These are phyloP conservation scores for Manacus vitellinus DNA, from an alignment of 2,113 vertebrate genomes.

Conservation along the genomic window DNA sequence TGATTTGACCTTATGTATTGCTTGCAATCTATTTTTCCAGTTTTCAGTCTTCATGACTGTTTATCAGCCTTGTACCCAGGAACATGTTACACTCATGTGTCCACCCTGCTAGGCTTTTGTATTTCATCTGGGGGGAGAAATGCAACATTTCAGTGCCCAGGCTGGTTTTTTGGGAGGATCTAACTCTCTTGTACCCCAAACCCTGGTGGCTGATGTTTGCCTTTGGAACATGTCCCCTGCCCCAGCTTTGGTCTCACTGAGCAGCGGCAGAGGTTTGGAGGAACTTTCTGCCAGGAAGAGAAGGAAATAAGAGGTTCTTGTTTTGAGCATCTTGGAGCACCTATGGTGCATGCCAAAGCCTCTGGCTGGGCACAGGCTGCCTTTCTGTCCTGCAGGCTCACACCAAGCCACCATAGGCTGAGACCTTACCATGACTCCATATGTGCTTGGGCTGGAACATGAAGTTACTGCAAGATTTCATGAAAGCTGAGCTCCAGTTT, in stretches of 20 bases:
- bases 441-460: accelerated
- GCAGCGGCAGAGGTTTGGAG: neutral
- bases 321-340: neutral
- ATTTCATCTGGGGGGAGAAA: neutral
- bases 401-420: accelerated
- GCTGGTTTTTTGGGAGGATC: neutral
- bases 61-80: neutral
- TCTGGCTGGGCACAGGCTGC: accelerated
- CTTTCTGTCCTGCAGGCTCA: neutral
- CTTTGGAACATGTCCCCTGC: neutral
- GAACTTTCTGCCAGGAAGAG: neutral
- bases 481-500: neutral
- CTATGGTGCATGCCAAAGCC: accelerated
- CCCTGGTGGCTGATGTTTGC: neutral
- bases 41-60: neutral
- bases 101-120: neutral
- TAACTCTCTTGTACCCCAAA: neutral
- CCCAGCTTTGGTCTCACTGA: neutral
- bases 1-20: neutral
- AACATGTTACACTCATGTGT: neutral
- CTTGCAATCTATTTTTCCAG: neutral
- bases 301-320: accelerated
- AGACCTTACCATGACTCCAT: accelerated
- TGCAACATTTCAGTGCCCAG: neutral
- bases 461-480: neutral